Evolutionary conservation across 1,140 invertebrate species (phyloP), one percentile per base, ranked within the genome.

Genomic region (Heliothis virescens): DNA sequence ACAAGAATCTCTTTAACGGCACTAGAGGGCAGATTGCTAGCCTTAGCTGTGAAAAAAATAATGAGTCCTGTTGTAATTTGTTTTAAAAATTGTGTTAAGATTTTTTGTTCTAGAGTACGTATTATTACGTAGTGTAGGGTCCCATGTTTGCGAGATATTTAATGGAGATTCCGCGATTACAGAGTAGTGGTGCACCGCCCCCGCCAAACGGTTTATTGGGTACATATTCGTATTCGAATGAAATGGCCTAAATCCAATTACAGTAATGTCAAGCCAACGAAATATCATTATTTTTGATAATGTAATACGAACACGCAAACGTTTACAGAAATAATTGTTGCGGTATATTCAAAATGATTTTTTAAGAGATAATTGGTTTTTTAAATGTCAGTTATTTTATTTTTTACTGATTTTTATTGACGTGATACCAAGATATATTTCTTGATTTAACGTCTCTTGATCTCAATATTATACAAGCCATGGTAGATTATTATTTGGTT

Each of bases 241-340:
- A 76, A 81, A 77, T 72, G 63, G 67, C 26, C 65, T 75, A 77
- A 81, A 81, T 77, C 65, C 79, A 81, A 81, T 81, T 81, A 81
- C 65, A 26, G 65, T 81, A 72, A 60, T 77, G 79, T 50, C 55
- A 80, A 53, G 73, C 73, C 48, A 72, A 72, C 79, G 72, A 81
- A 81, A 81, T 77, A 81, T 81, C 34, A 81, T 81, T 81, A 77
- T 81, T 76, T 81, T 81, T 77, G 41, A 77, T 52, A 71, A 79
- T 63, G 48, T 47, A 55, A 62, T 67, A 62, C 60, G 16, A 11
- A 73, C 63, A 50, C 74, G 60, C 65, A 52, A 69, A 52, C 26
- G 65, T 18, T 69, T 69, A 26, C 12, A 52, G 47, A 50, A 26
- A 16, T 52, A 69, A 47, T 41, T n/a, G 34, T 62, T 62, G 7